These are phyloP conservation scores for Bothrops jararaca DNA, from an alignment of 2,113 vertebrate species.

Conservation along the genomic window DNA sequence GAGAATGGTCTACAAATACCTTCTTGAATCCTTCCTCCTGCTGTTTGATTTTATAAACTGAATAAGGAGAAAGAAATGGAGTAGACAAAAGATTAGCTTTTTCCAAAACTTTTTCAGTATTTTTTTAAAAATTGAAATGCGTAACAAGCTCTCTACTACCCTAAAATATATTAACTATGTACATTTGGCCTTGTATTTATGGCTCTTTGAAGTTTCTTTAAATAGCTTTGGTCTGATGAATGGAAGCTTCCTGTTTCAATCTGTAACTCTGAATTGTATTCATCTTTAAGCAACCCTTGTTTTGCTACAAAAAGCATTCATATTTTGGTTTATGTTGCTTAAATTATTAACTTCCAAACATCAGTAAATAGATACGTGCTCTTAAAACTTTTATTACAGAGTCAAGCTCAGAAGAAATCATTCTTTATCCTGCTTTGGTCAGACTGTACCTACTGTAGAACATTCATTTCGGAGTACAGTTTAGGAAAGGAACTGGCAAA, in stretches of 20 bases:
- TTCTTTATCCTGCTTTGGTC: neutral
- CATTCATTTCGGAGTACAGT: neutral
- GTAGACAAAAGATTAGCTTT: neutral
- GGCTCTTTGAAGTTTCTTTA: slow-evolving; percentile 36
- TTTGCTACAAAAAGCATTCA: slow-evolving; percentile 19
- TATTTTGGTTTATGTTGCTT: neutral
- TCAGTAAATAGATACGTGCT: slow-evolving; percentile 21
- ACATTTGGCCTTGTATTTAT: slow-evolving; percentile 14
- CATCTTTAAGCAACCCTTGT: slow-evolving; percentile 15
- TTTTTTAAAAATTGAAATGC: neutral
- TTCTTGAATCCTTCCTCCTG: neutral
- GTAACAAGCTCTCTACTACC: neutral
- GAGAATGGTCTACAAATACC: neutral
- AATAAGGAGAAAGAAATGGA: neutral
- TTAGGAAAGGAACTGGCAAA: neutral
- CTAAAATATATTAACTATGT: neutral
- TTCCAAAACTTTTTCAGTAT: neutral
- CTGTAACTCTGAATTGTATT: slow-evolving; percentile 37
- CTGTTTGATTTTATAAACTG: neutral
- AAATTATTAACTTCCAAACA: slow-evolving; percentile 45
- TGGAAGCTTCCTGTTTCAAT: slow-evolving; percentile 44
- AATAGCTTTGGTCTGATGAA: neutral
- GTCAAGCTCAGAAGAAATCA: neutral
- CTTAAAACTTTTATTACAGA: slow-evolving; percentile 41
- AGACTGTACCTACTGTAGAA: neutral